phyloP scores from a whole-genome alignment of 1,140 invertebrate species.

The Araneus ventricosus region DNA sequence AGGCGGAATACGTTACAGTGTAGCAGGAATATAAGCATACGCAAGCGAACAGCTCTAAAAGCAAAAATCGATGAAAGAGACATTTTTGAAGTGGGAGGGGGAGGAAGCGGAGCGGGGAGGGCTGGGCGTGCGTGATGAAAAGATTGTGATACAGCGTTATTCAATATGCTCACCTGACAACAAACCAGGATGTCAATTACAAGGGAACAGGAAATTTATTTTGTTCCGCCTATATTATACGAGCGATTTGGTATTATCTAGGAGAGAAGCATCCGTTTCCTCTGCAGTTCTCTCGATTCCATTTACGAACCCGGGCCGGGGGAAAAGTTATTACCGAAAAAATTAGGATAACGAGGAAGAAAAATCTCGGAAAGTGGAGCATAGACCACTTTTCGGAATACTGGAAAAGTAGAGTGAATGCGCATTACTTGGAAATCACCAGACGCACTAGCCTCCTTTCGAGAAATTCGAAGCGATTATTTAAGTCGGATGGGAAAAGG shows the following conservation, averaged over 20 bases:
- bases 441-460: constrained; percentile 38
- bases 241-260: constrained; percentile 54
- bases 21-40: constrained; percentile 1
- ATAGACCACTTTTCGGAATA: constrained; percentile 38
- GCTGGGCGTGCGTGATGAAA: constrained; percentile 58
- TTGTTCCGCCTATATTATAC: constrained; percentile 72
- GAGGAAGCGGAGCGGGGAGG: neutral
- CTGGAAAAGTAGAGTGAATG: constrained; percentile 7
- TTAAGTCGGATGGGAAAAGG: neutral
- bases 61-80: constrained; percentile 66
- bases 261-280: constrained; percentile 62
- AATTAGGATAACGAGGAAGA: constrained; percentile 54
- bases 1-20: neutral
- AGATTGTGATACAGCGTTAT: constrained; percentile 73
- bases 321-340: constrained; percentile 48
- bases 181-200: constrained; percentile 74
- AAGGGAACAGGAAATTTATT: constrained; percentile 73
- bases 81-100: constrained; percentile 61
- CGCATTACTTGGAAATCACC: constrained; percentile 8
- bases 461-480: constrained; percentile 3
- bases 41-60: neutral
- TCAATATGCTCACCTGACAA: constrained; percentile 73
- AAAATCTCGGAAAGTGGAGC: constrained; percentile 32
- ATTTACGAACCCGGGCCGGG: constrained; percentile 33
- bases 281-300: constrained; percentile 15